Evolutionary conservation across 2,888 invertebrate genomes (phyloP).

Genomic region (Teleiodes luculella): DNA sequence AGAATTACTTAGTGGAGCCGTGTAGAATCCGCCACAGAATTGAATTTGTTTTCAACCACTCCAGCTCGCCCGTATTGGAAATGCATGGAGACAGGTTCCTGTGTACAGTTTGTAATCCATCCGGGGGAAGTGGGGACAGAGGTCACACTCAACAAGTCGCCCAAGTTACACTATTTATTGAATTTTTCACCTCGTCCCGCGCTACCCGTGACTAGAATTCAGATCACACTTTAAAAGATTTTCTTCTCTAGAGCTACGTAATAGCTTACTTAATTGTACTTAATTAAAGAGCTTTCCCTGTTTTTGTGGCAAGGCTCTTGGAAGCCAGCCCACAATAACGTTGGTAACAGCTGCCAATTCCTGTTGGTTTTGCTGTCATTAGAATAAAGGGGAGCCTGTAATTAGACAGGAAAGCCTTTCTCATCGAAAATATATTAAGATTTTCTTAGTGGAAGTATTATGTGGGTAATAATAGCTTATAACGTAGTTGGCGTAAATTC

Average conservation of each 20-base stretch:
- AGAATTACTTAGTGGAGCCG: too few species aligned
- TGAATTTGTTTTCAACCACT: not conserved
- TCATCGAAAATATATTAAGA: too few species aligned
- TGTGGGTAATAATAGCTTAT: too few species aligned
- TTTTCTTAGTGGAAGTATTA: too few species aligned
- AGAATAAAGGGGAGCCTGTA: constrained; percentile 3
- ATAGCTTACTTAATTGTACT: not conserved
- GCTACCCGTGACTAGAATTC: constrained; percentile 46
- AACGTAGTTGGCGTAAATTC: too few species aligned
- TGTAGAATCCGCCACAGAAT: not conserved
- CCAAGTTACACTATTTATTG: constrained; percentile 45
- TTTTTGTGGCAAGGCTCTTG: constrained; percentile 1
- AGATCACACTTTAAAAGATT: constrained; percentile 23
- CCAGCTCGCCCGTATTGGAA: not conserved
- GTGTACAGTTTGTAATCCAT: constrained; percentile 22
- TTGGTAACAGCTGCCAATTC: constrained; percentile 4
- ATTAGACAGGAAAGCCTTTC: not conserved
- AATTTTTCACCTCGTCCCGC: constrained; percentile 50
- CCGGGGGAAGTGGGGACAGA: constrained; percentile 8
- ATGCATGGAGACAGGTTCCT: constrained; percentile 18
- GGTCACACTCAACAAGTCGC: constrained; percentile 30
- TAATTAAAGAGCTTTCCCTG: constrained; percentile 1
- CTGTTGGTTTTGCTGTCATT: not conserved
- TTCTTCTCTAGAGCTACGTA: not conserved
- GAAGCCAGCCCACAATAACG: constrained; percentile 4